Percentiles rank a stretch among this genome's conserved stretches.
Conservation (phyloP, 2,113 vertebrate species). For the Stercorarius parasiticus region DNA sequence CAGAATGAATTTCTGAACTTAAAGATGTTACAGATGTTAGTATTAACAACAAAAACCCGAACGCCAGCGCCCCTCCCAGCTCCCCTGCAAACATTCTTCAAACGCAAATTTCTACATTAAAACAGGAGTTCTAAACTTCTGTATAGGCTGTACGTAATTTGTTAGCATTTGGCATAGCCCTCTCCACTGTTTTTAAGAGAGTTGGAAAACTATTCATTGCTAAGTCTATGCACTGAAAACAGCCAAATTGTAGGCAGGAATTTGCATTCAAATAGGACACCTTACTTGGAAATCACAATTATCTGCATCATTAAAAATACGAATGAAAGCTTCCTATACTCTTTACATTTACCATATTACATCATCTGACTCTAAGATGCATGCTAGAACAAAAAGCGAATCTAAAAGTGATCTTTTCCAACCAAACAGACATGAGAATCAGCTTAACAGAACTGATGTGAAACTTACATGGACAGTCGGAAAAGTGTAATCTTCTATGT, state of each 20-base stretch:
- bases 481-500: slow-evolving; percentile 75
- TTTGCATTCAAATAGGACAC: background rate
- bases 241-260: background rate
- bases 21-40: background rate
- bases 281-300: background rate
- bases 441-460: slow-evolving; percentile 3
- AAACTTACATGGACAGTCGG: slow-evolving; percentile 73
- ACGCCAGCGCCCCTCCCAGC: rapidly evolving
- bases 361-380: background rate
- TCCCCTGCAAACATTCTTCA: background rate
- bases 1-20: background rate
- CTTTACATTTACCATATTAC: background rate
- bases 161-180: background rate
- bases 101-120: background rate
- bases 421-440: background rate
- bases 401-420: background rate
- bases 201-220: background rate
- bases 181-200: background rate
- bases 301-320: background rate
- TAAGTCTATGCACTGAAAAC: background rate
- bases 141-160: background rate
- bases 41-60: background rate
- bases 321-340: background rate
- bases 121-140: background rate
- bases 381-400: background rate